Base-by-base conservation (phyloP, 1,140 invertebrate species). In the Cherax destructor region DNA sequence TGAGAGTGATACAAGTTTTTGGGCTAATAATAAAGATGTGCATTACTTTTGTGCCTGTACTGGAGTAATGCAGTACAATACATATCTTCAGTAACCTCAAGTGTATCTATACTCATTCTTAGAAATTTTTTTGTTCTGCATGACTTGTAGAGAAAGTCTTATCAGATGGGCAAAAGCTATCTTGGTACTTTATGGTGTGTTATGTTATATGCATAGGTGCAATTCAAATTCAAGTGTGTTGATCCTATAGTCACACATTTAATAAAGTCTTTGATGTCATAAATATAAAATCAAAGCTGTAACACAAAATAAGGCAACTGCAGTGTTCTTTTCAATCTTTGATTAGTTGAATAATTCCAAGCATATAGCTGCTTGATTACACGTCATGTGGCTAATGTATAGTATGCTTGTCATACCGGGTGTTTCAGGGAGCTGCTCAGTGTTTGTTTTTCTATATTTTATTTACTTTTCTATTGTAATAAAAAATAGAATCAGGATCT, bases 1-100 rank as follows among this genome's bases (percentile, higher is more conserved):
- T 41, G 30, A 41, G 61, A 21, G 69, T 24, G 24, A 74, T 74
- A 30, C n/a, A 74, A 74, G 24, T 30, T 74, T 74, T 74, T 74
- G n/a, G n/a, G 30, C 9, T 74, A 9, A 30, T 74, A 74, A 74
- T 69, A 21, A 30, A 74, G 69, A 74, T 74, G 21, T 30, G n/a
- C 24, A 74, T 74, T 74, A 74, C 24, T 74, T 74, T 74, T 30
- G 24, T 69, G 69, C 24, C n/a, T 10, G 69, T 74, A 30, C 69
- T 74, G 21, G 24, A 74, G 69, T 74, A 30, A 74, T 74, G 69
- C 69, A 74, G 69, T 74, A n/a, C 69, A 74, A 74, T 74, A 74
- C 69, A 74, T 74, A 74, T 74, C 69, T 30, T 30, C 69, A 74
- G 24, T 74, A 74, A 30, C 69, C 69, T 74, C 69, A 74, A 74